A percentile compares a stretch with the other conserved stretches of the same genome.
These are phyloP conservation scores for Sinosuthora webbiana DNA, from an alignment of 2,113 vertebrate species.

Conservation along the genomic window DNA sequence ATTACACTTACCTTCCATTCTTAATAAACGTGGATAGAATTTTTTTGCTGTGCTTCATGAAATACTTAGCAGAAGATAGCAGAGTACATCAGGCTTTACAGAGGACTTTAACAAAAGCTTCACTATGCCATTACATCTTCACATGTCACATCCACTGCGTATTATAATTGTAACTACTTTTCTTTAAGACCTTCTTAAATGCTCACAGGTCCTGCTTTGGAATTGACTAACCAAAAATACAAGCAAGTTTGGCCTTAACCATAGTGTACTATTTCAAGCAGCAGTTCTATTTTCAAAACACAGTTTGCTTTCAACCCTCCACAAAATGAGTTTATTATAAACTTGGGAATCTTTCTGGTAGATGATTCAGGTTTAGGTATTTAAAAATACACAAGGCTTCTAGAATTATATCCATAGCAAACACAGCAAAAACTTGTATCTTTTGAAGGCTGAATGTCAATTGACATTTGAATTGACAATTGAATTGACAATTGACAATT, in stretches of 20 bases:
- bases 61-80: not conserved
- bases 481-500: no score
- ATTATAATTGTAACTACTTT: not conserved
- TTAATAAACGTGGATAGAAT: not conserved
- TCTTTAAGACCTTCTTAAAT: not conserved
- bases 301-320: not conserved
- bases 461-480: no score
- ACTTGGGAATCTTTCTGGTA: not conserved
- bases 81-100: not conserved
- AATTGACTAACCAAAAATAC: not conserved
- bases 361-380: not conserved
- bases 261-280: not conserved
- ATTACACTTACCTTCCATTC: not conserved
- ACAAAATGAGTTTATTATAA: not conserved
- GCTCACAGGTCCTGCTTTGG: not conserved
- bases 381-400: not conserved
- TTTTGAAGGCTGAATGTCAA: not conserved
- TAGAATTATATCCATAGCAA: not conserved
- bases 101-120: not conserved
- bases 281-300: not conserved
- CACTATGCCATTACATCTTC: not conserved
- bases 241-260: not conserved
- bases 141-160: not conserved
- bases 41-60: not conserved
- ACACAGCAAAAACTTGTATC: not conserved